Percentiles rank a stretch among this genome's conserved stretches.
phyloP scores from a whole-genome alignment of 2,888 invertebrate species.

The Drosophila paramelanica region DNA sequence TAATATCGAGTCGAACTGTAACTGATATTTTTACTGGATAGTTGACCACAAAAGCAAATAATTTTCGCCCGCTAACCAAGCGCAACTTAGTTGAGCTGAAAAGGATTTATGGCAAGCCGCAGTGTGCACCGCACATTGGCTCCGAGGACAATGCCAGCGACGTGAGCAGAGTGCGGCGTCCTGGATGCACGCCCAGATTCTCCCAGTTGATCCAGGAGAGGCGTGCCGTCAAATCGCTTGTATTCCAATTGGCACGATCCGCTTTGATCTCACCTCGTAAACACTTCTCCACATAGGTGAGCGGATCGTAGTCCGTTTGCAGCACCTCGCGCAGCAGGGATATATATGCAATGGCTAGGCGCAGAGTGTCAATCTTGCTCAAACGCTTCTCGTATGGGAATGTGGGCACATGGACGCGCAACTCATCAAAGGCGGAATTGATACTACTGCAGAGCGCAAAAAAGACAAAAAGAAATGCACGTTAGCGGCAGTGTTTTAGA shows the following conservation, averaged over 20 bases:
- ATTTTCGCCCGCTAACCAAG: neutral
- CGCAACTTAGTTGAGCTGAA: neutral
- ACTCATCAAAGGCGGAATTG: conserved; percentile 99
- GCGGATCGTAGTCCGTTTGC: conserved; percentile 94
- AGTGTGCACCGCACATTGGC: conserved; percentile 84
- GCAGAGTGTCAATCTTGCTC: conserved; percentile 98
- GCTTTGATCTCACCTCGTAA: conserved; percentile 95
- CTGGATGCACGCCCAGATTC: conserved; percentile 97
- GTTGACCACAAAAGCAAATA: neutral
- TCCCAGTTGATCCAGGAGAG: conserved; percentile 99
- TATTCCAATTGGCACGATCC: conserved; percentile 97
- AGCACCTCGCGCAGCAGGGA: conserved; percentile 95
- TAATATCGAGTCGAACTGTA: neutral
- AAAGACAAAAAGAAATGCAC: conserved; percentile 22
- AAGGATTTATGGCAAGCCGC: conserved; percentile 64
- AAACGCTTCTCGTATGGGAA: conserved; percentile 99
- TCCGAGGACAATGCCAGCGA: conserved; percentile 92
- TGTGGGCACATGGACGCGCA: conserved; percentile 98
- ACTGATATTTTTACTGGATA: neutral
- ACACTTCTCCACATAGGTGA: conserved; percentile 97
- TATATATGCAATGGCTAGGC: conserved; percentile 98
- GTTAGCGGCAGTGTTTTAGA: conserved; percentile 44
- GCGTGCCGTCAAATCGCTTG: conserved; percentile 97
- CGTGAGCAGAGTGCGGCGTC: conserved; percentile 92
- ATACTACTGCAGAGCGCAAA: conserved; percentile 92